Base-by-base conservation (phyloP, 2,113 vertebrate species). In the Phasianus colchicus region DNA sequence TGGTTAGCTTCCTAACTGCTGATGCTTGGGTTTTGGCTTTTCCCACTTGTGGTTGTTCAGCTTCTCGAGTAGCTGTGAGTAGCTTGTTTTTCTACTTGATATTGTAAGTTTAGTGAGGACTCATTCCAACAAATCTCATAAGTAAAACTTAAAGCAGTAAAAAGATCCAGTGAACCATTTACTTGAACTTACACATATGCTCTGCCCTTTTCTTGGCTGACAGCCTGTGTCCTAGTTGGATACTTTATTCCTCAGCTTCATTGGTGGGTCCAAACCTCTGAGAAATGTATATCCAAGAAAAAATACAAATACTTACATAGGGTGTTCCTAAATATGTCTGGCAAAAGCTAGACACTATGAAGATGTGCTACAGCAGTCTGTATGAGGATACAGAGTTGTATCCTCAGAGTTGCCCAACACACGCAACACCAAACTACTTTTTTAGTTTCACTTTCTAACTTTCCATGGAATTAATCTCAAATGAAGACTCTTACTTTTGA, bases 1-100 rank as follows among this genome's bases (percentile, higher is more conserved):
- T 75, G 25, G 88, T 79, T 87, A 79, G 25, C 66, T 95, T 95
- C 65, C 80, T 91, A 89, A 93, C 76, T 21, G 85, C 84, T 92
- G 77, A 90, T 95, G 64, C 71, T 77, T 45, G 70, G 77, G 24
- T 74, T 94, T 94, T 83, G 83, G 76, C 55, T 77, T 94, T 94
- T 92, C 91, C 29, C 43, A 66, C 61, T 91, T 76, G 84, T 76
- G 55, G 72, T 91, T 85, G 71, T 92, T 94, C 73, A 87, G 57
- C 65, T 90, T 73, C 80, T 91, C 0, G 0, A 66, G 65, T 86
- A 86, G 50, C 54, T 93, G 50, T 57, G 64, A 90, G 60, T 54
- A 83, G 82, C 70, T 91, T 86, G 13, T 57, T 89, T 91, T 94
- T 88, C 73, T 90, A 60, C 69, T 77, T 79, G 48, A 47, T 93